A percentile compares a stretch with the other conserved stretches of the same genome.
Conservation (phyloP, 2,888 invertebrate genomes). For the Lithophane leautieri region DNA sequence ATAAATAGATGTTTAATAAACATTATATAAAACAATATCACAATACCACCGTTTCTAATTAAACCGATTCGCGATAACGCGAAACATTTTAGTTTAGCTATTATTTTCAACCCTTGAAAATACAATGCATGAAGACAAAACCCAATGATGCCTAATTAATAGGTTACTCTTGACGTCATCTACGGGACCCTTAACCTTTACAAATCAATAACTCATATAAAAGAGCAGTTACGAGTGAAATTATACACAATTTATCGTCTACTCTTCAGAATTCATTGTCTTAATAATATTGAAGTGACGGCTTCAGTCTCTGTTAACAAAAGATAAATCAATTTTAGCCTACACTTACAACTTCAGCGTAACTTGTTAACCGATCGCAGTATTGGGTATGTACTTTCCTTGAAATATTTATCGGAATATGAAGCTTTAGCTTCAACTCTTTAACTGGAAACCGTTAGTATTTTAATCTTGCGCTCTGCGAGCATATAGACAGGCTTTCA, state of each 20-base stretch:
- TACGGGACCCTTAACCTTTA: constrained; percentile 67
- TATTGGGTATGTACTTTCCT: constrained; percentile 18
- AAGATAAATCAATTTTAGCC: constrained; percentile 17
- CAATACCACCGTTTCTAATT: constrained; percentile 2
- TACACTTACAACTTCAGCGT: constrained; percentile 5
- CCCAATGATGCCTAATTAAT: constrained; percentile 48
- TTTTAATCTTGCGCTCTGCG: constrained; percentile 18
- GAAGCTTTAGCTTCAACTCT: constrained; percentile 12
- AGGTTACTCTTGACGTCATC: constrained; percentile 71
- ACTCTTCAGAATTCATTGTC: constrained; percentile 41
- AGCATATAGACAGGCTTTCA: constrained; percentile 13
- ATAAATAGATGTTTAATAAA: constrained; percentile 41
- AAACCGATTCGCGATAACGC: not conserved
- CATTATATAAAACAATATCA: constrained; percentile 18
- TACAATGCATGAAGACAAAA: not conserved
- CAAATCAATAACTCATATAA: constrained; percentile 66
- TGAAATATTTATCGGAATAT: constrained; percentile 18
- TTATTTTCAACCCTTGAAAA: constrained; percentile 4
- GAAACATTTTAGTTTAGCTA: constrained; percentile 8
- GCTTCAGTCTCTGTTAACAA: constrained; percentile 7
- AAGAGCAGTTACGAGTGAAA: constrained; percentile 50
- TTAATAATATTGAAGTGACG: constrained; percentile 15
- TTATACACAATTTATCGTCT: constrained; percentile 65
- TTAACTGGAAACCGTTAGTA: constrained; percentile 23
- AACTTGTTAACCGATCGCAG: not conserved